Conservation (phyloP, 1,140 invertebrate species). For the Bombus breviceps region DNA sequence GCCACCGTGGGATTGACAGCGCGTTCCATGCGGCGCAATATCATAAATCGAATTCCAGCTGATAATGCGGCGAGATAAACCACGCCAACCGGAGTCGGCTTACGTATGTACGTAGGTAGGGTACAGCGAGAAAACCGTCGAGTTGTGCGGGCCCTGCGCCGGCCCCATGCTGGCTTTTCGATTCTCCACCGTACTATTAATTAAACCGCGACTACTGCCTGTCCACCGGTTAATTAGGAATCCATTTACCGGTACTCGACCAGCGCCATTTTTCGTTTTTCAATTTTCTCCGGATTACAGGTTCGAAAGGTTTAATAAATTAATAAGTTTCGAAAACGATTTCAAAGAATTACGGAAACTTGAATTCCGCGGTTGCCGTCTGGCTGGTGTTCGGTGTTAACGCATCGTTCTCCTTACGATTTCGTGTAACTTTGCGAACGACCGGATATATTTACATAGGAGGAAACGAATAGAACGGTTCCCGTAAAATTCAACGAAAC, state of each 20-base stretch:
- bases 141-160: constrained; percentile 50
- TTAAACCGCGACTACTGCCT: constrained; percentile 62
- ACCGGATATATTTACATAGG: no score
- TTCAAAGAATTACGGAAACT: no score
- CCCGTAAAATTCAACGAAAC: neutral
- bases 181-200: constrained; percentile 59
- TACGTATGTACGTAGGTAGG: neutral
- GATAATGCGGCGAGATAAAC: constrained; percentile 55
- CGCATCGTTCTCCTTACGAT: no score
- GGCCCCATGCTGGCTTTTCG: constrained; percentile 44
- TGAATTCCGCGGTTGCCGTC: no score
- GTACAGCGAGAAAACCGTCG: constrained; percentile 25
- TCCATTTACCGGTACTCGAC: neutral
- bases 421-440: no score
- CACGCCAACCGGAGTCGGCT: neutral
- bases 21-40: neutral
- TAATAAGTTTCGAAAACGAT: no score
- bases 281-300: no score
- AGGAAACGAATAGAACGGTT: no score
- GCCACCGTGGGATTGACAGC: constrained; percentile 16
- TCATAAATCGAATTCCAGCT: constrained; percentile 39
- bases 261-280: no score
- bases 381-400: no score
- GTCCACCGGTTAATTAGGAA: constrained; percentile 58
- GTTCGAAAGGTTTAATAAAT: no score